Base-by-base conservation (phyloP, 2,113 vertebrate genomes). In the Cercopithecus mona region DNA sequence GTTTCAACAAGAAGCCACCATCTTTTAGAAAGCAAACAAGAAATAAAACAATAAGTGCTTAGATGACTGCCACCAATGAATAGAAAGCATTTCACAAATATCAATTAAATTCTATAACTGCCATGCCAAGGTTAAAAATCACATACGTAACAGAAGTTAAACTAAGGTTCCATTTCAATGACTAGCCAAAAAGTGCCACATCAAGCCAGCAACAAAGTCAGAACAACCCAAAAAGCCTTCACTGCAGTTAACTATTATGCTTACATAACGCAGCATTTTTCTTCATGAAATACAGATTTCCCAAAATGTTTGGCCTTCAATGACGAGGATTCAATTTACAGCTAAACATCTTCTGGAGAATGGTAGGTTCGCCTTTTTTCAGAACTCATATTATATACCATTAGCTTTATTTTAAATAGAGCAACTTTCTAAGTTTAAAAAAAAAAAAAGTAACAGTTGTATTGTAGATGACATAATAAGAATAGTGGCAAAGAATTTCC, bases 21-120 rank as follows among this genome's bases (percentile, higher is more conserved):
- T 64, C 86, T 97, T 98, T 97, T 87, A 76, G 94, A 96, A 32
- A 93, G 55, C 97, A 97, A 98, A 88, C 10, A 95, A 57, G 30
- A 93, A 75, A 80, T 72, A 93, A 97, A 98, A 95, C 90, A 88
- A 73, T 83, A 94, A 95, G 45, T 59, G 79, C 25, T 64, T 93
- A 93, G 59, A 80, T 59, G 40, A 10, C 45, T 68, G 52, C 13
- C 80, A 43, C 94, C 64, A 83, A 38, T 22, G 43, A 90, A 10
- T 68, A 95, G 52, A 93, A 96, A 93, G 27, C 61, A 64, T 64
- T 64, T 30, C 61, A 64, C 27, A 64, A 64, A 32, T 64, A 64
- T 64, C 61, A 64, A 96, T 94, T 96, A 97, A 94, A 88, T 83
- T 57, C 25, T 93, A 0, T 76, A 93, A 94, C 32, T 97, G 72